Conservation (phyloP, 2,797 vertebrate genomes). For the Macroramphosus scolopax region DNA sequence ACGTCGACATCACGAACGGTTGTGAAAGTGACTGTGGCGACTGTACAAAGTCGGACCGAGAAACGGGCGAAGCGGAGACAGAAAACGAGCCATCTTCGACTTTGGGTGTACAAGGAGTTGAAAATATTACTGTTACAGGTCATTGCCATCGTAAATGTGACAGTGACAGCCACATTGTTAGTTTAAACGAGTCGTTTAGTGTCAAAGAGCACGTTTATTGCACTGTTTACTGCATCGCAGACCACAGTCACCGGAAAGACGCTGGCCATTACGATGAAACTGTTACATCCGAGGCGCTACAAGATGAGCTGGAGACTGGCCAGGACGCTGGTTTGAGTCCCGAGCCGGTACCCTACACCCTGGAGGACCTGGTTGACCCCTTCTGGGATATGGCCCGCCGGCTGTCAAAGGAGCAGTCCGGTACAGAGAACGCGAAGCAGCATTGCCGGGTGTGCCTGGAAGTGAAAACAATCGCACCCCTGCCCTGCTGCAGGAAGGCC, state of each 20-base stretch:
- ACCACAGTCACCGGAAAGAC: conserved; percentile 70
- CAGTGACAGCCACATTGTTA: conserved; percentile 5
- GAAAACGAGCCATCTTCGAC: conserved; percentile 57
- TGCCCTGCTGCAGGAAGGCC: conserved; percentile 91
- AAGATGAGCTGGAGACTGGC: conserved; percentile 22
- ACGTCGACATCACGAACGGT: conserved; percentile 1
- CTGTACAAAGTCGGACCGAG: conserved; percentile 30
- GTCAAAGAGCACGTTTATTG: conserved; percentile 84
- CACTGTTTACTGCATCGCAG: conserved; percentile 90
- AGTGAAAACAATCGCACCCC: conserved; percentile 84
- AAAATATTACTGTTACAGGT: conserved; percentile 15
- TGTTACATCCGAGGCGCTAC: conserved; percentile 20
- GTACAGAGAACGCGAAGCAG: conserved; percentile 50
- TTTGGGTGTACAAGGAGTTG: conserved; percentile 25
- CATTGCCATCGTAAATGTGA: conserved; percentile 17
- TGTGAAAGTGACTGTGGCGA: conserved; percentile 16
- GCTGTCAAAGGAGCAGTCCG: conserved; percentile 46
- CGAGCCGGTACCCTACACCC: conserved; percentile 69
- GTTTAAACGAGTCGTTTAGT: conserved; percentile 5
- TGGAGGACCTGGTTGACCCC: conserved; percentile 76
- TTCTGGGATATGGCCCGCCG: conserved; percentile 60
- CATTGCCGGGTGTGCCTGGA: conserved; percentile 93
- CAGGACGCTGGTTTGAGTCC: conserved; percentile 38
- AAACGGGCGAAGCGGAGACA: conserved; percentile 25
- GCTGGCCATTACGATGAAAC: conserved; percentile 32